phyloP scores from a whole-genome alignment of 2,888 invertebrate genomes.

The Corythucha ciliata region DNA sequence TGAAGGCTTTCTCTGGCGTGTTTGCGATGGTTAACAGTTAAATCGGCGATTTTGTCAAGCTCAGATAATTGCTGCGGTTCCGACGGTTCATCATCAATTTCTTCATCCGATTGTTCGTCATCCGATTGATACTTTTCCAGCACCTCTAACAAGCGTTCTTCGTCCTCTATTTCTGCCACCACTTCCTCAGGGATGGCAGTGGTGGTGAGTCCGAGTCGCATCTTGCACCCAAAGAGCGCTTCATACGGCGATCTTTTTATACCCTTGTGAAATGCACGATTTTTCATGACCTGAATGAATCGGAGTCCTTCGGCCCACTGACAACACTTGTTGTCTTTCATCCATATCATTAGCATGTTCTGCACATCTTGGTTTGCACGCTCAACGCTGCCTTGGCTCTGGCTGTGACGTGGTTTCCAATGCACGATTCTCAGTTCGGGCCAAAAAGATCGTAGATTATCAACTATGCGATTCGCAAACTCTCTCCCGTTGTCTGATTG shows the following conservation, averaged over 20 bases:
- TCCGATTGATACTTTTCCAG: no score
- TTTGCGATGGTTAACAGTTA: slow-evolving; percentile 6
- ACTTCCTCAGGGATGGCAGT: slow-evolving; percentile 4
- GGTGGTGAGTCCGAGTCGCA: slow-evolving; percentile 5
- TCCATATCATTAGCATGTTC: slow-evolving; percentile 40
- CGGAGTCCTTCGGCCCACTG: slow-evolving; percentile 42
- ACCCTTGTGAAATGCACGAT: slow-evolving; percentile 39
- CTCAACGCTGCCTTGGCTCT: slow-evolving; percentile 39
- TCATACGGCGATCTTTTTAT: slow-evolving; percentile 40
- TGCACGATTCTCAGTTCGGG: slow-evolving; percentile 35
- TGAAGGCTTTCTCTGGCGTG: slow-evolving; percentile 8
- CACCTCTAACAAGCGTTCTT: slow-evolving; percentile 4
- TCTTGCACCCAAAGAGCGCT: slow-evolving; percentile 32
- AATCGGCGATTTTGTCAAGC: no score
- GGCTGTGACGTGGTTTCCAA: slow-evolving; percentile 36
- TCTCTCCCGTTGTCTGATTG: slow-evolving; percentile 38
- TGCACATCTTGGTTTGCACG: slow-evolving; percentile 40
- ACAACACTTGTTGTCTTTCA: slow-evolving; percentile 38
- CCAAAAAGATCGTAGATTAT: slow-evolving; percentile 34
- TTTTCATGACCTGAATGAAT: slow-evolving; percentile 42
- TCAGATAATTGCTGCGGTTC: no score
- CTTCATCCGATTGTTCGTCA: no score
- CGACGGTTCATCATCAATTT: no score
- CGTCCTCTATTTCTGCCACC: slow-evolving; percentile 1
- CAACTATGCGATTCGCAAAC: slow-evolving; percentile 34